Evolutionary conservation across 2,888 invertebrate genomes (phyloP), one percentile per base, ranked within the genome.

Genomic region (Antheraea assamensis): DNA sequence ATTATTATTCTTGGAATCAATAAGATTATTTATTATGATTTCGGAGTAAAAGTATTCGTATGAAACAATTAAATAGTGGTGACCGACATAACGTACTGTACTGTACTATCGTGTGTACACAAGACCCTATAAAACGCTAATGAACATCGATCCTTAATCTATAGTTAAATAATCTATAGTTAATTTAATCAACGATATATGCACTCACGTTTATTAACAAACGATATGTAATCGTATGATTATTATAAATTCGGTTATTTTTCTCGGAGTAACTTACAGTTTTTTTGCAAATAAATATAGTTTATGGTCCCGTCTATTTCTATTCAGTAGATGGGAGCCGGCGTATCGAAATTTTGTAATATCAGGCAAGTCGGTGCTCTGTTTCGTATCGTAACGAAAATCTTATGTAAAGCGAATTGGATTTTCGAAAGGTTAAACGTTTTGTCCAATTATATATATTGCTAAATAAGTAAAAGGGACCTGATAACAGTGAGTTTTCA

Each of bases 371-470:
- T 73, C 73, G 42, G 10, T 42, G 13, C 72, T 27, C 71, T 58
- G 47, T 64, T 61, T 71, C 52, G 35, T 83, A 85, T 84, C 80
- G 76, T 73, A 77, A 79, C 78, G 75, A 75, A 74, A 75, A 80
- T 82, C 80, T 81, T 79, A 77, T 76, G 75, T 77, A 74, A 78
- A 80, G 78, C 78, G 81, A 84, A 84, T 83, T 82, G 77, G 82
- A 85, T 82, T 85, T 84, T 80, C 80, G 77, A 82, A 85, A 84
- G 82, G 85, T 83, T 83, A 83, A 64, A 78, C 75, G 79, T 77
- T 83, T 78, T 80, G 81, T 80, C 81, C 86, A 87, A 89, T 89
- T 87, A 87, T 81, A 87, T 81, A 75, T 78, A 77, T 86, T 85
- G 79, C 79, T 81, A 84, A 85, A 87, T 82, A 81, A 81, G 80